Percentiles rank a stretch among this genome's conserved stretches.
phyloP scores from a whole-genome alignment of 2,113 vertebrate genomes.

The Neodon shergylaensis region DNA sequence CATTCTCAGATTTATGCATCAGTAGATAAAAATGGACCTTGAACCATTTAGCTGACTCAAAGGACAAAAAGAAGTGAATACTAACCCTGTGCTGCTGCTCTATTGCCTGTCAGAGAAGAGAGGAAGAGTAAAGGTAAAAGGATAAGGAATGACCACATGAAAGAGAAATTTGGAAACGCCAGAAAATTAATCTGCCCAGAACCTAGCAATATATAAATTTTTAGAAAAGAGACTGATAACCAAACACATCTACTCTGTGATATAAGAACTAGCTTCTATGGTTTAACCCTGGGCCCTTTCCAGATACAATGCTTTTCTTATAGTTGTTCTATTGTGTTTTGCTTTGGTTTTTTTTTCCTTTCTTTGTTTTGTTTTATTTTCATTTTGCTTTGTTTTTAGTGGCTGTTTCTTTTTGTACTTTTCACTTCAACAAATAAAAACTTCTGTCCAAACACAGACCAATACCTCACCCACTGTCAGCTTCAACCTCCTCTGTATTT shows the following conservation, averaged over 20 bases:
- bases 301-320: slow-evolving; percentile 48
- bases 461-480: slow-evolving; percentile 66
- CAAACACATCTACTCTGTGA: slow-evolving; percentile 26
- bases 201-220: slow-evolving; percentile 21
- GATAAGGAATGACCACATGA: background rate
- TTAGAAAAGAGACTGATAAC: slow-evolving; percentile 40
- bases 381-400: background rate
- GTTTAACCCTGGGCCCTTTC: slow-evolving; percentile 26
- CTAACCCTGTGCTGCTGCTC: slow-evolving; percentile 31
- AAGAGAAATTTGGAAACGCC: slow-evolving; percentile 30
- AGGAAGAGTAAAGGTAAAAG: background rate
- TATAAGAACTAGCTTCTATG: slow-evolving; percentile 36
- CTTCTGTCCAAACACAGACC: slow-evolving; percentile 67
- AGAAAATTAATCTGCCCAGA: slow-evolving; percentile 34
- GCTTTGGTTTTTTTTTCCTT: slow-evolving; percentile 7
- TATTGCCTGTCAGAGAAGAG: slow-evolving; percentile 45
- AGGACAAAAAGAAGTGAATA: slow-evolving; percentile 64
- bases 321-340: background rate
- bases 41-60: slow-evolving; percentile 65
- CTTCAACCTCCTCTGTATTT: slow-evolving; percentile 76
- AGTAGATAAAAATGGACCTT: slow-evolving; percentile 56
- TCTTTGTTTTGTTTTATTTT: background rate
- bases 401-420: slow-evolving; percentile 44
- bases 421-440: slow-evolving; percentile 60
- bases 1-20: background rate